Percentiles rank a stretch among this genome's conserved stretches.
These are phyloP conservation scores for Leguminivora glycinivorella DNA, from an alignment of 1,140 invertebrate species.

Conservation along the genomic window DNA sequence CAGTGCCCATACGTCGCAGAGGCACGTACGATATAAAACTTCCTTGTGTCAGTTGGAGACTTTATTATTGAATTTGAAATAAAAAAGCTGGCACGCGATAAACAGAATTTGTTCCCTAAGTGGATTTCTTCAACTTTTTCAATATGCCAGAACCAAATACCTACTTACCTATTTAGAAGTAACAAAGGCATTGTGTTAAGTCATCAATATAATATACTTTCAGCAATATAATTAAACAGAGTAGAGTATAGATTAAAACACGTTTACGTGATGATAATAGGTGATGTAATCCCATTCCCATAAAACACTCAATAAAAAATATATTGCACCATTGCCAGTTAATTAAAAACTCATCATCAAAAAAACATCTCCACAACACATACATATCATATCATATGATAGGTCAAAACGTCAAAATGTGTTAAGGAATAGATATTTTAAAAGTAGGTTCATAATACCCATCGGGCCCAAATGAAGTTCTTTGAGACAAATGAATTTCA, in stretches of 20 bases:
- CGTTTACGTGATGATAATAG: too few species aligned
- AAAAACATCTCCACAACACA: not conserved
- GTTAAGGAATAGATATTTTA: constrained; percentile 45
- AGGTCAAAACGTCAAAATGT: not conserved
- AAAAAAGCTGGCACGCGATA: not conserved
- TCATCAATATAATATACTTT: too few species aligned
- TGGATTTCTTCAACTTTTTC: constrained; percentile 10
- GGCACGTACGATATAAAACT: constrained; percentile 20
- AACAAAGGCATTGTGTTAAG: too few species aligned
- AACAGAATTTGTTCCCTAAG: not conserved
- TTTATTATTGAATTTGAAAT: constrained; percentile 23
- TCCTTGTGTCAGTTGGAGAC: constrained; percentile 9
- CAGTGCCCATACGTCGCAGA: not conserved
- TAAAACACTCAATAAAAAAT: not conserved
- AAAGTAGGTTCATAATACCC: constrained; percentile 75
- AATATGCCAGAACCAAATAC: not conserved
- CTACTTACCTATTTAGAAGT: too few species aligned
- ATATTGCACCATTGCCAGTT: not conserved
- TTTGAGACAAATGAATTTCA: constrained; percentile 73
- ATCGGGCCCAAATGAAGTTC: constrained; percentile 56
- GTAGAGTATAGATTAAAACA: too few species aligned
- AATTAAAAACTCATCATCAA: not conserved
- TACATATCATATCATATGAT: not conserved
- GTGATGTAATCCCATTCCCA: not conserved
- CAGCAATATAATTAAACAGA: too few species aligned